Evolutionary conservation across 1,140 invertebrate genomes (phyloP).

Genomic region (Pseudomyrmex gracilis): DNA sequence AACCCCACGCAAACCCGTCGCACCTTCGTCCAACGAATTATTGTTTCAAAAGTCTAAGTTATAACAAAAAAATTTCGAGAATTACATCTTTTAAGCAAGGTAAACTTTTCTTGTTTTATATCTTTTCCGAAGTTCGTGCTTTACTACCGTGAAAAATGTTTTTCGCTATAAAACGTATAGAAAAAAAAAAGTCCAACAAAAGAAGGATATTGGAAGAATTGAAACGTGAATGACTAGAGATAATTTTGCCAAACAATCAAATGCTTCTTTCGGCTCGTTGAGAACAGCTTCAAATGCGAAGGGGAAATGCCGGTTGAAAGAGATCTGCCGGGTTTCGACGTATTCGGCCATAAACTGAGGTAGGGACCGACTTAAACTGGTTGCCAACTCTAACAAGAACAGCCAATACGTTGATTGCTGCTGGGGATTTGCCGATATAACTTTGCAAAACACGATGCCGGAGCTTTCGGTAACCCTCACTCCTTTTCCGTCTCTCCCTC

Average conservation of each 20-base stretch:
- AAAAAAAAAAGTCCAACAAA: background rate
- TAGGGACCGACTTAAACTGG: conserved; percentile 51
- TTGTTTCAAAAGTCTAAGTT: conserved; percentile 69
- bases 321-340: conserved; percentile 59
- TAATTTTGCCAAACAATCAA: conserved; percentile 31
- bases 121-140: background rate
- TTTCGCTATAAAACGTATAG: background rate
- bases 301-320: conserved; percentile 57
- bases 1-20: conserved; percentile 62
- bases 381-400: conserved; percentile 81
- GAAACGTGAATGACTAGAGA: conserved; percentile 6
- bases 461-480: conserved; percentile 53
- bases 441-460: conserved; percentile 78
- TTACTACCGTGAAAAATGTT: background rate
- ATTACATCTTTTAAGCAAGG: background rate
- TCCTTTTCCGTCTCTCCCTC: conserved; percentile 14
- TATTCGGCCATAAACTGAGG: conserved; percentile 71
- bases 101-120: conserved; percentile 21
- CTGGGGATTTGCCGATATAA: conserved; percentile 72
- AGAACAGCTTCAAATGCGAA: conserved; percentile 29
- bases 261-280: conserved; percentile 58
- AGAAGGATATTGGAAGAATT: background rate
- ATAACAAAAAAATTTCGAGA: conserved; percentile 13
- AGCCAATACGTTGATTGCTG: conserved; percentile 82
- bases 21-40: conserved; percentile 71